Evolutionary conservation across 2,888 invertebrate genomes (phyloP).

Genomic region (Alentia gelatinosa): DNA sequence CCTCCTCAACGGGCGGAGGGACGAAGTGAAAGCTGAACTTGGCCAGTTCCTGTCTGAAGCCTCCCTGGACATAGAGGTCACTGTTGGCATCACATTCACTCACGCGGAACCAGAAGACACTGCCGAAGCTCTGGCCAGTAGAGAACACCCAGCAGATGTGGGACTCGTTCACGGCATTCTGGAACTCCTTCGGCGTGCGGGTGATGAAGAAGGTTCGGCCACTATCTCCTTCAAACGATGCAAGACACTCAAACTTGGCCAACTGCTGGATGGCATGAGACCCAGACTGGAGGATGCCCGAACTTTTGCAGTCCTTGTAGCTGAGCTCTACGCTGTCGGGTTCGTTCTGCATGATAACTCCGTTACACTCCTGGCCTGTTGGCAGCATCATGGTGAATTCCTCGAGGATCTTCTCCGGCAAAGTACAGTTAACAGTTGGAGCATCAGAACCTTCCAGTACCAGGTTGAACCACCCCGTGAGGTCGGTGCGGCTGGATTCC

Average conservation of each 20-base stretch:
- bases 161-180: slow-evolving; percentile 21
- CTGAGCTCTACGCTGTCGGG: neutral
- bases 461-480: slow-evolving; percentile 42
- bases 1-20: neutral
- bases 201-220: slow-evolving; percentile 21
- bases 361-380: slow-evolving; percentile 6
- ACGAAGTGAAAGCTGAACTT: slow-evolving; percentile 16
- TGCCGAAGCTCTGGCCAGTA: neutral
- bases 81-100: slow-evolving; percentile 48
- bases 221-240: neutral
- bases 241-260: slow-evolving; percentile 37
- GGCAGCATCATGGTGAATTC: slow-evolving; percentile 11
- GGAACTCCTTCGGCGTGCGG: slow-evolving; percentile 13
- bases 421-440: slow-evolving; percentile 26
- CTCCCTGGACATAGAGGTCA: slow-evolving; percentile 26
- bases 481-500: neutral
- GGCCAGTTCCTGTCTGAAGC: slow-evolving; percentile 26
- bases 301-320: neutral
- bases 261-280: neutral
- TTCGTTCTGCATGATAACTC: neutral
- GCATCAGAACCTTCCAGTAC: neutral
- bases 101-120: slow-evolving; percentile 29
- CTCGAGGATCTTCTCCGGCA: slow-evolving; percentile 24
- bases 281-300: neutral
- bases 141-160: slow-evolving; percentile 51